These are phyloP conservation scores for Mylabris phalerata DNA, from an alignment of 1,140 invertebrate genomes.

Conservation along the genomic window DNA sequence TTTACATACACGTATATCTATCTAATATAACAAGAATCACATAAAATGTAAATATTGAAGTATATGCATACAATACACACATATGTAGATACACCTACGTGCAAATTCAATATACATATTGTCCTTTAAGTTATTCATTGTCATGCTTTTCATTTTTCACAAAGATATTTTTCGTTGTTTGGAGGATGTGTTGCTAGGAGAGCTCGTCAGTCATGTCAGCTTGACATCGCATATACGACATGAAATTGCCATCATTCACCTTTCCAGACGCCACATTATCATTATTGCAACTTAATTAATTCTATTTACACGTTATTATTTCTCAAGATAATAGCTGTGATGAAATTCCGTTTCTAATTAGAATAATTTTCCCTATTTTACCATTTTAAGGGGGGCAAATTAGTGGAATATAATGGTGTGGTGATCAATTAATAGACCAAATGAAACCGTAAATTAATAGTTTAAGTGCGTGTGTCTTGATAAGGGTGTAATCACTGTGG, in stretches of 20 bases:
- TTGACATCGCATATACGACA: slow-evolving; percentile 15
- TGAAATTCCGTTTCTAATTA: no score
- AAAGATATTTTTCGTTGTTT: slow-evolving; percentile 15
- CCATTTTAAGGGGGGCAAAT: no score
- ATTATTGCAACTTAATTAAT: slow-evolving; percentile 7
- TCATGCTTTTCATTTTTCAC: slow-evolving; percentile 25
- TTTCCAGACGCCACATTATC: slow-evolving; percentile 1
- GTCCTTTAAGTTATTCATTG: slow-evolving; percentile 24
- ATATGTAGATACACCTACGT: slow-evolving; percentile 7
- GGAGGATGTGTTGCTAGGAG: slow-evolving; percentile 8
- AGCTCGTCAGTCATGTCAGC: slow-evolving; percentile 17
- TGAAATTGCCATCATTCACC: slow-evolving; percentile 16
- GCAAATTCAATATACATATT: slow-evolving; percentile 19
- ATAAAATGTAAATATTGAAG: slow-evolving; percentile 12
- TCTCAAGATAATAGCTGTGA: not conserved
- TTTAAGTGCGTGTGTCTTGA: slow-evolving; percentile 4
- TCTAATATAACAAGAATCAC: not conserved
- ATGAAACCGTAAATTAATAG: not conserved
- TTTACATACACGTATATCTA: not conserved
- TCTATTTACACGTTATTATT: not conserved
- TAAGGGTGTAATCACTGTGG: not conserved
- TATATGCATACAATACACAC: not conserved
- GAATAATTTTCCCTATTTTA: no score
- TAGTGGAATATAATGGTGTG: no score
- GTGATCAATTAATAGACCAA: no score